Base-by-base conservation (phyloP, 2,797 vertebrate genomes). In the Cetoscarus ocellatus region DNA sequence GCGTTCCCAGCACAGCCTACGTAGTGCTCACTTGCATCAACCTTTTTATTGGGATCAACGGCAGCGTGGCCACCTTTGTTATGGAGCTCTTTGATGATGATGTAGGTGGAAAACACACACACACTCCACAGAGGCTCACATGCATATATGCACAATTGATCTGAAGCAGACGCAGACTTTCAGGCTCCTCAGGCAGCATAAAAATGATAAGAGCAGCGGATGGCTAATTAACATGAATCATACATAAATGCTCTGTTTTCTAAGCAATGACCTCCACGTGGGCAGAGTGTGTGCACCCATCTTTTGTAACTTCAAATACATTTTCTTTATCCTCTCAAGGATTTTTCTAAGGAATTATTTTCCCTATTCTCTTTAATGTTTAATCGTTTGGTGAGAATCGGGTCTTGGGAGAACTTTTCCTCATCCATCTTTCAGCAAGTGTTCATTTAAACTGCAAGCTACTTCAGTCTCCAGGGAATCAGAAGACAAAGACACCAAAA, bases 1-100 rank as follows among this genome's bases (percentile, higher is more conserved):
- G 94, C 60, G 96, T 99, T 47, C 97, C 98, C 79, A 99, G 98
- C 93, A 99, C 98, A 0, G 98, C 98, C 0, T 99, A 99, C 0
- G 97, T 99, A 83, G 97, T 97, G 35, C 93, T 99, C 71, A 99
- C 97, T 81, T 98, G 96, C 1, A 80, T 99, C 80, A 99, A 99
- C 90, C 95, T 99, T 80, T 99, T 99, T 93, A 98, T 99, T 5
- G 97, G 98, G 2, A 98, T 99, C 74, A 99, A 99, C 4, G 96
- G 97, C 79, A 99, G 98, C 0, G 93, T 99, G 70, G 97, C 97
- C 64, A 99, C 98, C 13, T 99, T 99, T 10, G 92, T 99, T 45
- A 93, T 99, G 94, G 98, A 99, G 91, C 95, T 99, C 56, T 95
- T 99, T 76, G 93, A 97, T 8, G 95, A 96, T 53, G 90, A 96